phyloP scores from a whole-genome alignment of 2,888 invertebrate species.

The Pelosia muscerda region DNA sequence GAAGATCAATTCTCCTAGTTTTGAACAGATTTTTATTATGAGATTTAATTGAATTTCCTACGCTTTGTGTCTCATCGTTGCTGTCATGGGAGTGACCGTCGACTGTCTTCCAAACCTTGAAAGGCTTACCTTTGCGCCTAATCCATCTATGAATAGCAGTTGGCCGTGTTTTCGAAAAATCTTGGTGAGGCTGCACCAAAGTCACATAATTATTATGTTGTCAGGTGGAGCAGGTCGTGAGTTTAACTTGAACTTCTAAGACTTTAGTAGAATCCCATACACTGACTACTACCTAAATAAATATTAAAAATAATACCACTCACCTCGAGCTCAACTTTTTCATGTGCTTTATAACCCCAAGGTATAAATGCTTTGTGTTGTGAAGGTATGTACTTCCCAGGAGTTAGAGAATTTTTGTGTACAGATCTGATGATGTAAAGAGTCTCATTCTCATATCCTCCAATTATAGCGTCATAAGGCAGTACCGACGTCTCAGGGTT shows the following conservation, averaged over 20 bases:
- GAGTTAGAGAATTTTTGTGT: not conserved
- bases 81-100: not conserved
- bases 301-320: not conserved
- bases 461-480: not conserved
- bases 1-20: too few relatives aligned
- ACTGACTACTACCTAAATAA: not conserved
- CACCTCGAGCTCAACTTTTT: not conserved
- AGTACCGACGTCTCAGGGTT: not conserved
- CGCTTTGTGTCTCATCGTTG: not conserved
- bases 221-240: too few relatives aligned
- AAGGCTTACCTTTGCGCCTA: too few relatives aligned
- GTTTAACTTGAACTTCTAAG: not conserved
- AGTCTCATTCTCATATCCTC: constrained; percentile 4
- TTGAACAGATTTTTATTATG: too few relatives aligned
- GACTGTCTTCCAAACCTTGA: too few relatives aligned
- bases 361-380: not conserved
- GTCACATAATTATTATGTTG: too few relatives aligned
- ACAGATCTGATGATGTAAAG: not conserved
- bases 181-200: too few relatives aligned
- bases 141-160: not conserved
- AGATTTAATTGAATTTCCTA: too few relatives aligned
- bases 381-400: not conserved
- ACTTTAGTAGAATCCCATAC: not conserved
- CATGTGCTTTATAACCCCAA: not conserved
- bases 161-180: too few relatives aligned